phyloP scores from a whole-genome alignment of 2,113 vertebrate species.

The Menura novaehollandiae region DNA sequence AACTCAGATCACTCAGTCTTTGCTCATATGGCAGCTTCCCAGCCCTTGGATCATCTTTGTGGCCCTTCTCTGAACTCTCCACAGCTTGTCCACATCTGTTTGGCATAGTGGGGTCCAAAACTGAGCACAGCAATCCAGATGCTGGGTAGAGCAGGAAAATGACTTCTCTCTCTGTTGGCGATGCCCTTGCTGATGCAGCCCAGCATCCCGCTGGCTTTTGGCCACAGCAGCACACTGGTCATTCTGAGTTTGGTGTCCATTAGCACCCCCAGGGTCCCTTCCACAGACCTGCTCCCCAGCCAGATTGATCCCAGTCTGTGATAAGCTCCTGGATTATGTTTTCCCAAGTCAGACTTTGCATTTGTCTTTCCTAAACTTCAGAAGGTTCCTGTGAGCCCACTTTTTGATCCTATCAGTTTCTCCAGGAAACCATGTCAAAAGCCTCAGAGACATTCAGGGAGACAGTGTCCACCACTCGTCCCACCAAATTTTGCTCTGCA shows the following conservation, averaged over 20 bases:
- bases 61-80: neutral
- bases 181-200: neutral
- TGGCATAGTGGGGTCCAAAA: neutral
- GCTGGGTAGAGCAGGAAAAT: too few species aligned
- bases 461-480: rapidly evolving
- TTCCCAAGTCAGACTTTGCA: neutral
- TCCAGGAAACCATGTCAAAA: neutral
- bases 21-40: neutral
- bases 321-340: neutral
- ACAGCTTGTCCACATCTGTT: neutral
- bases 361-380: neutral
- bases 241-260: neutral
- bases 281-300: neutral
- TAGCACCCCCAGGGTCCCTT: neutral
- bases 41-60: too few species aligned
- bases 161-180: neutral
- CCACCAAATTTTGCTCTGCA: too few species aligned
- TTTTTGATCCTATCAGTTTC: neutral
- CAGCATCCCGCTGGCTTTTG: neutral
- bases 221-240: neutral
- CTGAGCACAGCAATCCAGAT: neutral
- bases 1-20: neutral
- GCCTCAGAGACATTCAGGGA: neutral
- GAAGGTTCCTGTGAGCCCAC: neutral
- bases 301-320: neutral